These are phyloP conservation scores for Iphiclides podalirius DNA, from an alignment of 2,888 invertebrate genomes.

Conservation along the genomic window DNA sequence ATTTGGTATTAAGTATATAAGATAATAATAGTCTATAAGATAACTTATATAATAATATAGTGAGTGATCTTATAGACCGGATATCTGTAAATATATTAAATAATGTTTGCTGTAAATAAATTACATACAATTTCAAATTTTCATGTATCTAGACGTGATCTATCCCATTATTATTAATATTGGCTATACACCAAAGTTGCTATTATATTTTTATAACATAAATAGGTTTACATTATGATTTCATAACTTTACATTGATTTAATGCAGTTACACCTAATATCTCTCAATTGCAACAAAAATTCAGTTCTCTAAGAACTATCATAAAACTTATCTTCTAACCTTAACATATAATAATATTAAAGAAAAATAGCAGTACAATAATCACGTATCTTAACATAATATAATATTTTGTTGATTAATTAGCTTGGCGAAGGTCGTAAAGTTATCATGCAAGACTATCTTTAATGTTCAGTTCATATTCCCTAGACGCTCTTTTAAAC, in stretches of 20 bases:
- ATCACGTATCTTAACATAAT: constrained; percentile 5
- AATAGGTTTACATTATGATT: too few relatives aligned
- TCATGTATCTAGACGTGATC: too few relatives aligned
- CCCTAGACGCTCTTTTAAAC: constrained; percentile 66
- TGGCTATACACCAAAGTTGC: too few relatives aligned
- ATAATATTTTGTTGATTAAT: not conserved
- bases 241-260: not conserved
- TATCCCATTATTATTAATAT: too few relatives aligned
- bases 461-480: constrained; percentile 47
- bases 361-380: not conserved
- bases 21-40: too few relatives aligned
- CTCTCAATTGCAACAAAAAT: not conserved
- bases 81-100: not conserved
- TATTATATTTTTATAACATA: too few relatives aligned
- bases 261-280: not conserved
- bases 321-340: constrained; percentile 10
- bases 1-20: too few relatives aligned
- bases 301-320: not conserved
- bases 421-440: not conserved
- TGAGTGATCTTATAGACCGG: not conserved
- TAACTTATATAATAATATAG: too few relatives aligned
- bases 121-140: not conserved
- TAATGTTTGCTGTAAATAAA: not conserved
- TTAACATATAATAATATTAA: not conserved
- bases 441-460: not conserved